Conservation (phyloP, 2,888 invertebrate genomes). For the Thalpophila matura region DNA sequence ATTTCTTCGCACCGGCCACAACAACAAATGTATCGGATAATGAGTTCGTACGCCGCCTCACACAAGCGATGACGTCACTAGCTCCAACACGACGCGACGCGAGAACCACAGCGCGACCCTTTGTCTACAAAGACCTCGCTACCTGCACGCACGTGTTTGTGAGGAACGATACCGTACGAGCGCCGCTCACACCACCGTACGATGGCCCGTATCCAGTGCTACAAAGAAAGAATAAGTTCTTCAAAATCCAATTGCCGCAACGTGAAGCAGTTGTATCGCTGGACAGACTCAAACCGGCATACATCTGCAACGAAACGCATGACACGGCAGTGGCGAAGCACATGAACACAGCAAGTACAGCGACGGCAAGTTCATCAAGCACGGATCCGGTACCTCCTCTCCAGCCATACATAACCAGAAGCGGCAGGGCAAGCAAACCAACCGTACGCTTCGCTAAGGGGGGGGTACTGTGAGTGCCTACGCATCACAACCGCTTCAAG, state of each 20-base stretch:
- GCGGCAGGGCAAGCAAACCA: no score
- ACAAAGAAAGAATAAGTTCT: not conserved
- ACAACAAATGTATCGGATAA: not conserved
- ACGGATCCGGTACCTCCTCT: no score
- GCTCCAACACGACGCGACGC: not conserved
- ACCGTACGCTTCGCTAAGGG: no score
- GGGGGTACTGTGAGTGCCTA: no score
- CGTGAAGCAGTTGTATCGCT: not conserved
- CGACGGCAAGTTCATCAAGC: no score
- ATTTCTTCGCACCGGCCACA: not conserved
- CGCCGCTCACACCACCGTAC: slow-evolving; percentile 15
- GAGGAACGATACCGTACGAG: not conserved
- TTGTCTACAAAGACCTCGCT: slow-evolving; percentile 9
- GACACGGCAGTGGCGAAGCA: no score
- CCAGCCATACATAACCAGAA: no score
- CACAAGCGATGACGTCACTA: slow-evolving; percentile 1
- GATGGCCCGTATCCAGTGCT: slow-evolving; percentile 19
- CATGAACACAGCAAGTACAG: no score
- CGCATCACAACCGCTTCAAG: no score
- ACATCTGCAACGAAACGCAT: no score
- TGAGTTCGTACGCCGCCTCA: not conserved
- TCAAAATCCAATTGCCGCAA: slow-evolving; percentile 1
- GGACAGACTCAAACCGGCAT: slow-evolving; percentile 13
- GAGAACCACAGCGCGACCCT: slow-evolving; percentile 10
- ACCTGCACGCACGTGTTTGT: slow-evolving; percentile 18